Base-by-base conservation (phyloP, 2,113 vertebrate species). In the Semnornis frantzii region DNA sequence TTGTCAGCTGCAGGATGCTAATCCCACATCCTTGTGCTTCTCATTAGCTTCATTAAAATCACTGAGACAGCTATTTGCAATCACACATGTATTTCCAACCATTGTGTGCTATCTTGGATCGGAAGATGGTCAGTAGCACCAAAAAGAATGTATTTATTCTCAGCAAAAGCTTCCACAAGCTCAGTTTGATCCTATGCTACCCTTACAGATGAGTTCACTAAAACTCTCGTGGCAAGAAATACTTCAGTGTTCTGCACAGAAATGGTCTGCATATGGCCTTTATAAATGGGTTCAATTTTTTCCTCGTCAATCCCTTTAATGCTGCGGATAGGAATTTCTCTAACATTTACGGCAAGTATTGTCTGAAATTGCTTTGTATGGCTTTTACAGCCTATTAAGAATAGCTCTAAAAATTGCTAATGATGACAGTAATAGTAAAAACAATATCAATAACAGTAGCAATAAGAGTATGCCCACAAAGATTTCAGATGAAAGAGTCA, bases 311-410 rank as follows among this genome's bases (percentile, higher is more conserved):
- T 69, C 76, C 52, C 31, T 73, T 62, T 60, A 60, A 76, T 4
- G 5, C 3, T 46, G 52, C 59, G 55, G 15, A 57, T 20, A 74
- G 78, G 63, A 82, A 75, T 88, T 84, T 87, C 62, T 85, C 83
- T 84, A 46, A 91, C 27, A 65, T 77, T 75, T 63, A 75, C 69
- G 24, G 25, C 57, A 95, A 82, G 5, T 52, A 39, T 55, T 14
- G 52, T 9, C 19, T 57, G 58, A 94, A 87, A 94, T 68, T 69
- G 77, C 52, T 62, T 75, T 86, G 15, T 72, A 59, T 46, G 25
- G 65, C 59, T 92, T 95, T 91, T 92, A 81, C 25, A 87, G 71
- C 60, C 70, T 68, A 68, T 60, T 89, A 64, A n/a, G 60, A 79
- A 75, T 28, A 87, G 37, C 59, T 83, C 87, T 82, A 3, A 75